phyloP scores from a whole-genome alignment of 2,113 vertebrate species.

The Rhinopomastus cyanomelas region DNA sequence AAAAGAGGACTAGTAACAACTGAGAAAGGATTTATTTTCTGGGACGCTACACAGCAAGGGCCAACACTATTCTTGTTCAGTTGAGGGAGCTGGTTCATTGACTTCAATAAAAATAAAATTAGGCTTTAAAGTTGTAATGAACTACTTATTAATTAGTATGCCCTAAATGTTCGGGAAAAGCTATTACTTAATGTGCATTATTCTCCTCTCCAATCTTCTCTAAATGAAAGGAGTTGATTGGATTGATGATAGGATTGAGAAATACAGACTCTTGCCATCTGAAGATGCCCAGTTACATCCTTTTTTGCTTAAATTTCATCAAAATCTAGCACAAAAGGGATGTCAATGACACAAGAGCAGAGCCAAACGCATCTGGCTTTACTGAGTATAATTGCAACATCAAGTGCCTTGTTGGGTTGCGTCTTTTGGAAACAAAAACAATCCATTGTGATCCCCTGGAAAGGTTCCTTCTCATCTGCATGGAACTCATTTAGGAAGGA shows the following conservation, averaged over 20 bases:
- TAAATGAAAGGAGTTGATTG: conserved; percentile 44
- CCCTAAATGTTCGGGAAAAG: not conserved
- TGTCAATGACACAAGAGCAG: not conserved
- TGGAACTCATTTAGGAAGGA: conserved; percentile 37
- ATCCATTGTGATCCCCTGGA: conserved; percentile 9
- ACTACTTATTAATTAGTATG: conserved; percentile 46
- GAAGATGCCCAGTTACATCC: conserved; percentile 1
- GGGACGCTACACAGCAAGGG: not conserved
- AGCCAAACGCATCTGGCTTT: conserved; percentile 50
- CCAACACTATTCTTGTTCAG: not conserved
- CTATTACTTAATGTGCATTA: conserved; percentile 16
- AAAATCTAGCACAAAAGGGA: conserved; percentile 33
- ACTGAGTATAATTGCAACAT: not conserved
- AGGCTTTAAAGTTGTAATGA: not conserved
- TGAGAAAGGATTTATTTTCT: not conserved
- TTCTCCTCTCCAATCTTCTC: conserved; percentile 25
- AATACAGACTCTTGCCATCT: conserved; percentile 15
- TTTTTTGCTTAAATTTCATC: conserved; percentile 18
- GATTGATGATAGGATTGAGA: conserved; percentile 40
- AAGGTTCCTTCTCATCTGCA: conserved; percentile 48
- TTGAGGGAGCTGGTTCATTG: not conserved
- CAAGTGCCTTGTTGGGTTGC: conserved; percentile 40
- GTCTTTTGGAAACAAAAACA: conserved; percentile 32
- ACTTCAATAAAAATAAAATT: conserved; percentile 32
- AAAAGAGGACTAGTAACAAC: not conserved